Evolutionary conservation across 1,140 invertebrate species (phyloP).

Genomic region (Drosophila parvula): DNA sequence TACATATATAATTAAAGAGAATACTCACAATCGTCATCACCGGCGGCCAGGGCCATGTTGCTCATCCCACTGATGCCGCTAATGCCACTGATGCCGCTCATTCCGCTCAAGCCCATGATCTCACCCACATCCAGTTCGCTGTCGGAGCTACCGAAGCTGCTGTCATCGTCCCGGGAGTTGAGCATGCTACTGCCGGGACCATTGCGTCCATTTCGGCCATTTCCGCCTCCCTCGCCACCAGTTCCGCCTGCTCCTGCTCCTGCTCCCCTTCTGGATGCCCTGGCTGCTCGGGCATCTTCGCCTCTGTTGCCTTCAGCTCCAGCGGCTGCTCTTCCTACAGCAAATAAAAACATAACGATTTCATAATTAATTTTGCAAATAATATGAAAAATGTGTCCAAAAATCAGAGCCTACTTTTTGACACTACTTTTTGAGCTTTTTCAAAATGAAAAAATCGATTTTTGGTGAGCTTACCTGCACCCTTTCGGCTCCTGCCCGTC

Average conservation of each 20-base stretch:
- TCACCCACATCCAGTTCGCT: conserved; percentile 80
- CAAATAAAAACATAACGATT: too few relatives aligned
- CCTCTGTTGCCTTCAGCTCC: background rate
- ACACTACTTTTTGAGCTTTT: too few relatives aligned
- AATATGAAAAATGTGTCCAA: too few relatives aligned
- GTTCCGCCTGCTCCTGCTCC: background rate
- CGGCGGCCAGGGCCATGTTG: conserved; percentile 34
- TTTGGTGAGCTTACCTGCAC: conserved; percentile 10
- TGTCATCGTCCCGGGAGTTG: conserved; percentile 67
- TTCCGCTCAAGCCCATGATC: conserved; percentile 63
- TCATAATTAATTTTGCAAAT: too few relatives aligned
- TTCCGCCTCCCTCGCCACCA: background rate
- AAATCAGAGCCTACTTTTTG: too few relatives aligned
- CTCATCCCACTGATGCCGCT: conserved; percentile 57
- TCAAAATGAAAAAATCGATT: too few relatives aligned
- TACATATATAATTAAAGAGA: background rate
- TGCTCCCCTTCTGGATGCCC: background rate
- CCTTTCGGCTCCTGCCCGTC: conserved; percentile 69
- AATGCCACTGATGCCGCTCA: conserved; percentile 40
- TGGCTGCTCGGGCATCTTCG: conserved; percentile 2
- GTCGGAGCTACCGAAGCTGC: conserved; percentile 81
- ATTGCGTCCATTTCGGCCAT: conserved; percentile 37
- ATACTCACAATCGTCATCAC: conserved; percentile 74
- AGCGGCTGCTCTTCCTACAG: background rate
- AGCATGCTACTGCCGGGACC: conserved; percentile 54